Base-by-base conservation (phyloP, 2,888 invertebrate species). In the Pycnomerus fuliginosus region DNA sequence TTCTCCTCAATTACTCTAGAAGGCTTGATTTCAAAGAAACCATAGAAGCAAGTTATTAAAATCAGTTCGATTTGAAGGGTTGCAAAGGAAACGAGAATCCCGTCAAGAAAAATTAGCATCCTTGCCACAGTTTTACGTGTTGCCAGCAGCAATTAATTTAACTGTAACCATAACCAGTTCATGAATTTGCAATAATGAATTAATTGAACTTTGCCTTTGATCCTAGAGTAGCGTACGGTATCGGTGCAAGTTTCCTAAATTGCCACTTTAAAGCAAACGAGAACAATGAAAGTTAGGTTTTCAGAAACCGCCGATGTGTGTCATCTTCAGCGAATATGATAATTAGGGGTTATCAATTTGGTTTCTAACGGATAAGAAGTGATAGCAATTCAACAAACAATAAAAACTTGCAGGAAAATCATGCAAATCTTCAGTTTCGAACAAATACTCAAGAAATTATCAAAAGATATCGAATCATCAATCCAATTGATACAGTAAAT, bases 321-420 rank as follows among this genome's bases (percentile, higher is more conserved):
- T 41, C 41, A 41, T 34, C 41, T 41, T 27, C 42, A 42, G 35
- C 30, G 30, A 29, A 35, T 36, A 36, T 24, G 42, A 43, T 43
- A 43, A 43, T 43, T 42, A 43, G 31, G 16, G 42, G 42, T 43
- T 43, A 43, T 43, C 42, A 31, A 16, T 36, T 27, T 16, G 34
- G 11, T 43, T 36, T 15, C 15, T n/a, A n/a, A n/a, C n/a, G n/a
- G n/a, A n/a, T n/a, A n/a, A n/a, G n/a, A n/a, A n/a, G n/a, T n/a
- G n/a, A n/a, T n/a, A n/a, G n/a, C n/a, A n/a, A n/a, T n/a, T n/a
- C n/a, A n/a, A n/a, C n/a, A n/a, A n/a, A n/a, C n/a, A n/a, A n/a
- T n/a, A n/a, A n/a, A n/a, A n/a, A n/a, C n/a, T n/a, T n/a, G n/a
- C n/a, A n/a, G n/a, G n/a, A n/a, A n/a, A n/a, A n/a, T n/a, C n/a